Evolutionary conservation across 2,888 invertebrate species (phyloP), one percentile per base, ranked within the genome.

Genomic region (Lithophane ornitopus): DNA sequence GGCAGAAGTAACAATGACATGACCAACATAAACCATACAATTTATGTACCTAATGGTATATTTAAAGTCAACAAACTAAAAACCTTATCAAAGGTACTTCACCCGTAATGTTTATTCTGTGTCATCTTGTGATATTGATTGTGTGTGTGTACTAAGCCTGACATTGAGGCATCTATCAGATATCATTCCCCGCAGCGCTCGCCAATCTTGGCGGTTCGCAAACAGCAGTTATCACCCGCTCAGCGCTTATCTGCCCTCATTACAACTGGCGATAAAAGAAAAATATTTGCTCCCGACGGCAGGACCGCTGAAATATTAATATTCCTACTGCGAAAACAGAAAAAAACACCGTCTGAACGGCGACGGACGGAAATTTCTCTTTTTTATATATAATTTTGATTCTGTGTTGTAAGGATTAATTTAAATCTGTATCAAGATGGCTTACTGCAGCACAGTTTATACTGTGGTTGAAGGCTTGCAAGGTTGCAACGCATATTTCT

Each of bases 241-340:
- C 85, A 62, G 73, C 65, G 78, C 82, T 84, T 84, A 85, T 84
- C 85, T 80, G 65, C 61, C 56, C 66, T 85, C 85, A 78, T 76
- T 85, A 78, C 74, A 71, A 71, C 62, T 26, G 56, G 61, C 76
- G 76, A 79, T 84, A 79, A 81, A 85, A 82, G 71, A 85, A 85
- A 85, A 85, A 84, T 85, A 84, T 82, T 79, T 75, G 70, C 70
- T 68, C 78, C 66, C 70, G 65, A 59, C 73, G 84, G 68, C 74
- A 59, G 71, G 74, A 74, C 79, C 59, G 67, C 69, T 76, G 62
- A 74, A 85, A 82, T 84, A 84, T 84, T 81, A 85, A 85, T 76
- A 81, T 74, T 78, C 73, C 66, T 73, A 39, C 62, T 6, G 58
- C 66, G 41, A 72, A 73, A 79, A 81, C 28, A 81, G 62, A 84